Base-by-base conservation (phyloP, 2,113 vertebrate genomes). In the Poeciliopsis turrubarensis region DNA sequence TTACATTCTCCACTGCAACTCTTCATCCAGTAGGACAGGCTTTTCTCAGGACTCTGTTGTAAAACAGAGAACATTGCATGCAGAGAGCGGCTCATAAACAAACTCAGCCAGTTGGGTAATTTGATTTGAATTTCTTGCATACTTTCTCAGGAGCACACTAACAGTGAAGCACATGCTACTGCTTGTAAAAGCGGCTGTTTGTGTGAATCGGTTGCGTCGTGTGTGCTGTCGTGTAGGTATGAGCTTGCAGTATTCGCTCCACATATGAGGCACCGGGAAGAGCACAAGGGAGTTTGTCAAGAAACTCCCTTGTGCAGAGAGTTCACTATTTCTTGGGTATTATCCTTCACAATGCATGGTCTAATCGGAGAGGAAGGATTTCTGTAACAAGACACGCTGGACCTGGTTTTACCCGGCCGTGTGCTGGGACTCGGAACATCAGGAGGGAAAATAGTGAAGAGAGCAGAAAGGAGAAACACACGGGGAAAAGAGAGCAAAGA, bases 361-460 rank as follows among this genome's bases (percentile, higher is more conserved):
- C 91, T 87, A 91, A 91, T 90, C 89, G 79, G 76, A 79, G 62
- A 78, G 74, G 79, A 75, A 79, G 81, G 44, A 62, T 71, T 10
- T 57, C 84, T 91, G 93, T 91, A 94, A 94, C 76, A 89, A 87
- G 91, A 94, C 86, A 90, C 91, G 72, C 82, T 90, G 71, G 30
- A 84, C 80, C 77, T 72, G 80, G 67, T 70, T 86, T 91, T 73
- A 75, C 77, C 73, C 72, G 82, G 80, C 77, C 72, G 66, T 87
- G 82, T 60, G 79, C 71, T 72, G 54, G 74, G 78, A 84, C 66
- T 31, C 68, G 19, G 12, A 83, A 75, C 67, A 62, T 73, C 66
- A 73, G 73, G 75, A 65, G 76, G 37, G 41, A 13, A 68, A 34
- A 25, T 8, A 80, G 62, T 32, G 61, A 83, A 72, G 60, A 83